Evolutionary conservation across 64 coral and sea anemone genomes (phyloP).

Genomic region (Stylophora pistillata): DNA sequence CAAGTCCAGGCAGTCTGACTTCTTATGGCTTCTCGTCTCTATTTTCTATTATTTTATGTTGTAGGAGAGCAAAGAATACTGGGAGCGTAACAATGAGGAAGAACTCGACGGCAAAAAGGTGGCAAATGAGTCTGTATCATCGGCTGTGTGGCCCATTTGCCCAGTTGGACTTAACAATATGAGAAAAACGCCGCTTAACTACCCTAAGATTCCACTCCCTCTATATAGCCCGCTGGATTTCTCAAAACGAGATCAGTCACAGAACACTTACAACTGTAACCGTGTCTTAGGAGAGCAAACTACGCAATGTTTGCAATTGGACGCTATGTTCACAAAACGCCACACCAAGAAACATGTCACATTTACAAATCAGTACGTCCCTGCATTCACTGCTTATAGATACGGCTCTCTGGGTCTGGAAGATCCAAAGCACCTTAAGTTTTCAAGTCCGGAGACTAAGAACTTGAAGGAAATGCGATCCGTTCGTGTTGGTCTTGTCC

Average conservation of each 20-base stretch:
- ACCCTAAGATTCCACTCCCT: background rate
- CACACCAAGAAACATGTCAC: background rate
- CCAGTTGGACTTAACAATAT: constrained; percentile 19
- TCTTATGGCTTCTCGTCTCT: too few species aligned
- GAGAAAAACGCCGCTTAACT: constrained; percentile 4
- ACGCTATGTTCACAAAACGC: background rate
- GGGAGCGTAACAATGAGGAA: background rate
- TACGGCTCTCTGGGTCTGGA: background rate
- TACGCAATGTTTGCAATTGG: background rate
- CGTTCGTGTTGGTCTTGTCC: constrained; percentile 1
- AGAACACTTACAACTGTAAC: background rate
- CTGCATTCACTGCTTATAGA: constrained; percentile 9
- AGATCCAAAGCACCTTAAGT: constrained; percentile 11
- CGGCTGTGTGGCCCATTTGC: constrained; percentile 31
- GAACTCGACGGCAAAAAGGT: background rate
- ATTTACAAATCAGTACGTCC: constrained; percentile 11
- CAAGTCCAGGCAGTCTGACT: too few species aligned
- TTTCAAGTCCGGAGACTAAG: background rate
- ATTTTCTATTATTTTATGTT: background rate
- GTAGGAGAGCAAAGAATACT: background rate
- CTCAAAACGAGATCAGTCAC: background rate
- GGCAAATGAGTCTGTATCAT: background rate
- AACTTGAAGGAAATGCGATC: background rate
- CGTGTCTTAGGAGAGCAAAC: background rate
- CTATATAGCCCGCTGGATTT: background rate